These are phyloP conservation scores for Bombus polaris DNA, from an alignment of 1,140 invertebrate genomes.

Conservation along the genomic window DNA sequence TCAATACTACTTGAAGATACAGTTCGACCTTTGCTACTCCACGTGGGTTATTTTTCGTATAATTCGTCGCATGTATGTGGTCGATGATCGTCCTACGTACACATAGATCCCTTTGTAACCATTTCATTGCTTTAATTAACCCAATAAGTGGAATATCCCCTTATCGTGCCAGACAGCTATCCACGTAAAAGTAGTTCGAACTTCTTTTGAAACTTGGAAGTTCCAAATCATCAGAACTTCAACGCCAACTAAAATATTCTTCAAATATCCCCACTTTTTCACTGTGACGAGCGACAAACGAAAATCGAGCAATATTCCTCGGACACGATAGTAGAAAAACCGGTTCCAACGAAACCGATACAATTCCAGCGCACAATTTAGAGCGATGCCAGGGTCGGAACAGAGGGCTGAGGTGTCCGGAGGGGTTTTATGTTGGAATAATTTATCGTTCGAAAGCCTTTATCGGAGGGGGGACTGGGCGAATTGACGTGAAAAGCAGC, in stretches of 20 bases:
- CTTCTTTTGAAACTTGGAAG: background rate
- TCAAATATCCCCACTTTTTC: too few species aligned
- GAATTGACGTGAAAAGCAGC: slow-evolving; percentile 68
- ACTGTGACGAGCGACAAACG: background rate
- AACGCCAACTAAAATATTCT: background rate
- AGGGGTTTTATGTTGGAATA: slow-evolving; percentile 61
- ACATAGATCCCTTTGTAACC: background rate
- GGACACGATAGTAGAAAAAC: background rate
- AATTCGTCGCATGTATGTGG: background rate
- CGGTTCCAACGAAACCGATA: slow-evolving; percentile 8
- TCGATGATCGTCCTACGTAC: background rate
- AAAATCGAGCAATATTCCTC: background rate
- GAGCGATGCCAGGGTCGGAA: background rate
- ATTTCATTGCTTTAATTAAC: background rate
- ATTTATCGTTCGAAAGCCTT: slow-evolving; percentile 63
- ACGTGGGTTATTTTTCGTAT: background rate
- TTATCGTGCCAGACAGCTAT: background rate
- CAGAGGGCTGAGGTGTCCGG: background rate
- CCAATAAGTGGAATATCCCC: background rate
- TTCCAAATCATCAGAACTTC: background rate
- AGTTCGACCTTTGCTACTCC: too few species aligned
- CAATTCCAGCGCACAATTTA: slow-evolving; percentile 33
- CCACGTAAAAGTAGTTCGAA: too few species aligned
- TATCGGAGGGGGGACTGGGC: slow-evolving; percentile 45
- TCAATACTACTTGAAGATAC: background rate